A percentile compares a stretch with the other conserved stretches of the same genome.
Evolutionary conservation across 2,797 vertebrate species (phyloP).

Genomic region (Rhadinocentrus ornatus): DNA sequence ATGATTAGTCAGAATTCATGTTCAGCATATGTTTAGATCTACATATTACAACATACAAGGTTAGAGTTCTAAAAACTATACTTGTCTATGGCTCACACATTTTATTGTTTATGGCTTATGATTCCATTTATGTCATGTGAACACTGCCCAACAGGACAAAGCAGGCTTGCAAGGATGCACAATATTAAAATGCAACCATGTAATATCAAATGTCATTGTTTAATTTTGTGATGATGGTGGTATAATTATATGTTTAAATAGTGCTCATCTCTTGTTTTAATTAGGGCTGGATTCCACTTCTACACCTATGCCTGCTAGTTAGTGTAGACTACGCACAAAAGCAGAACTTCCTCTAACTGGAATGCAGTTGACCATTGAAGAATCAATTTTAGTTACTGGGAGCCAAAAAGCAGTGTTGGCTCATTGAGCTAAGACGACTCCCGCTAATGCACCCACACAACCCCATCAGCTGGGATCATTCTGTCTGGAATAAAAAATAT

Average conservation of each 20-base stretch:
- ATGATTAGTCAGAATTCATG: not conserved
- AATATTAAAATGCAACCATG: no score
- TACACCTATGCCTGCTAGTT: no score
- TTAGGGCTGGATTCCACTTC: no score
- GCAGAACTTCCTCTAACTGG: no score
- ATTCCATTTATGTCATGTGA: not conserved
- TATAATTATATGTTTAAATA: no score
- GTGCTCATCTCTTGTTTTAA: no score
- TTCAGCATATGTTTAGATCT: not conserved
- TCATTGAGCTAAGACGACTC: slow-evolving; percentile 50
- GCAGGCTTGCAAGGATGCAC: no score
- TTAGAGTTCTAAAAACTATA: not conserved
- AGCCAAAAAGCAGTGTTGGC: slow-evolving; percentile 33
- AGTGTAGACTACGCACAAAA: no score
- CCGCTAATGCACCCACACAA: slow-evolving; percentile 48
- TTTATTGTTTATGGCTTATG: no score
- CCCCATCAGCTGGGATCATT: slow-evolving; percentile 44
- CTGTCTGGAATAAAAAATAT: slow-evolving; percentile 56
- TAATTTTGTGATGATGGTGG: no score
- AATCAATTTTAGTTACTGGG: slow-evolving; percentile 38
- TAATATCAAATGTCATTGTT: no score
- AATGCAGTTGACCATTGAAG: slow-evolving; percentile 37
- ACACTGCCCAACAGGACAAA: not conserved
- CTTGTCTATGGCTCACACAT: no score
- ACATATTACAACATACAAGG: not conserved